A percentile compares a stretch with the other conserved stretches of the same genome.
These are phyloP conservation scores for Pteronura brasiliensis DNA, from an alignment of 2,113 vertebrate species.

Conservation along the genomic window DNA sequence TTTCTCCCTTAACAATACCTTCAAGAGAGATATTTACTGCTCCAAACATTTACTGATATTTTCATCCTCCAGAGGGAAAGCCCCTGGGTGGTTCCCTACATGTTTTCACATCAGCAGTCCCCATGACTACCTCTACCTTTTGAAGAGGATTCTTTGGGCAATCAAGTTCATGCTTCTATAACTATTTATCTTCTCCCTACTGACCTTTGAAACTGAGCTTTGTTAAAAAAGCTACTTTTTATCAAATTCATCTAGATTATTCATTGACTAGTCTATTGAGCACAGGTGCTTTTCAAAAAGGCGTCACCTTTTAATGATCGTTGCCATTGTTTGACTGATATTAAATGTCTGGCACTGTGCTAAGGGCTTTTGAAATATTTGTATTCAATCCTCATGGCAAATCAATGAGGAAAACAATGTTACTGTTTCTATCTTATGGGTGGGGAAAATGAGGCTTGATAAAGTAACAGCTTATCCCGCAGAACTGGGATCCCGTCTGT, in stretches of 20 bases:
- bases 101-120: conserved; percentile 4
- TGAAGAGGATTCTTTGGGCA: conserved; percentile 28
- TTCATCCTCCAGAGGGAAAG: background rate
- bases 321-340: background rate
- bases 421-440: background rate
- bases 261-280: conserved; percentile 7
- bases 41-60: background rate
- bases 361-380: background rate
- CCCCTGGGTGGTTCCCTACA: background rate
- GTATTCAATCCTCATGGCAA: background rate
- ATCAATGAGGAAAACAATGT: background rate
- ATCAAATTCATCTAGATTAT: conserved; percentile 25
- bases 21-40: background rate
- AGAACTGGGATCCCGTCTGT: background rate
- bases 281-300: background rate
- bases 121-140: conserved; percentile 31
- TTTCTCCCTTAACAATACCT: background rate
- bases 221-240: conserved; percentile 38
- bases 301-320: background rate
- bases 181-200: background rate
- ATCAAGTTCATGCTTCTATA: conserved; percentile 24
- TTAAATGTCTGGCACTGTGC: background rate
- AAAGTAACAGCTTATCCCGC: background rate
- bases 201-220: conserved; percentile 47
- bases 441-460: background rate